Base-by-base conservation (phyloP, 2,888 invertebrate species). In the Drosophila subsilvestris region DNA sequence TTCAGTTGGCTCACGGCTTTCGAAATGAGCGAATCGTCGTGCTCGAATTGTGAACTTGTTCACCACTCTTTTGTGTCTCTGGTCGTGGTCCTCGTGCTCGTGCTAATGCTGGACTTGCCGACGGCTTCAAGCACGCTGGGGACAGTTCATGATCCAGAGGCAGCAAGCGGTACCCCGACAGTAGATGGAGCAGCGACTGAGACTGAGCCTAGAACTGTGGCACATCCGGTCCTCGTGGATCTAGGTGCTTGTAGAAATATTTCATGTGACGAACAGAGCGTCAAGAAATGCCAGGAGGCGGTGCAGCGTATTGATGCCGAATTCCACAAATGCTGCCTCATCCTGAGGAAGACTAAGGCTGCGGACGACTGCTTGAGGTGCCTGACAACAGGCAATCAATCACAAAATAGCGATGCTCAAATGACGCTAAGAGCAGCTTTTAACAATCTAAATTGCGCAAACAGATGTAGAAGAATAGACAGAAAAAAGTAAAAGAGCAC, bases 191-290 rank as follows among this genome's bases (percentile, higher is more conserved):
- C 6, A 37, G 37, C 6, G 14, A 7, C 37, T 37, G 14, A 1
- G 6, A 6, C 37, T 14, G 7, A 7, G 6, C 3, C 37, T 14
- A 14, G 2, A 2, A 2, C 14, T 6, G 37, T 14, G 14, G 37
- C 37, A 14, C 14, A 14, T 6, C n/a, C n/a, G 14, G 37, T 37
- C 37, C 1, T 6, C 6, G 37, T n/a, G 14, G 37, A 37, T 2
- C 14, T 37, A 5, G 0, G 14, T 0, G 37, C 7, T n/a, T 37
- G 37, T 6, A 0, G 0, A n/a, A 5, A 0, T 7, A n/a, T 1
- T 14, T 2, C 6, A 5, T 1, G 6, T 3, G 25, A 25, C 25
- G 5, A 25, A 25, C 5, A n/a, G 37, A 37, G 3, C 37, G 2
- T 37, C 6, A 14, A 1, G 2, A n/a, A n/a, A n/a, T 37, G 37